Percentiles rank a stretch among this genome's conserved stretches.
These are phyloP conservation scores for Hetaerina americana DNA, from an alignment of 1,140 invertebrate genomes.

Conservation along the genomic window DNA sequence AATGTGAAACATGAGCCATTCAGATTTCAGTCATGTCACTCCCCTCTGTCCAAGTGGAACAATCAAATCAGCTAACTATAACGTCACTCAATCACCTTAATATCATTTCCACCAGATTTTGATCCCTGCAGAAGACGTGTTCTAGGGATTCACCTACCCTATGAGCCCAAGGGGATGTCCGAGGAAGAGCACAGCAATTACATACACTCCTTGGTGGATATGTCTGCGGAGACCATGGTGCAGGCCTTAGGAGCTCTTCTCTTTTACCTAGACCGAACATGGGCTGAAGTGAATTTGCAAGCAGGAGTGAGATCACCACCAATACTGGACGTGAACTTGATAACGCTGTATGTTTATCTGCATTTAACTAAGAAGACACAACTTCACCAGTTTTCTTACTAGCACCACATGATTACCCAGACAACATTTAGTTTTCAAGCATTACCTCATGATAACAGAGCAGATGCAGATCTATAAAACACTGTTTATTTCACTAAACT, in stretches of 20 bases:
- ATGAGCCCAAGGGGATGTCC: slow-evolving; percentile 39
- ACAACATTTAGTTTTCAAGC: too few relatives aligned
- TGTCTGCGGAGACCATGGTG: slow-evolving; percentile 47
- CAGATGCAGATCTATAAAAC: too few relatives aligned
- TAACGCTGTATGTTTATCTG: slow-evolving; percentile 53
- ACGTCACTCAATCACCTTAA: too few relatives aligned
- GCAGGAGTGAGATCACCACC: slow-evolving; percentile 32
- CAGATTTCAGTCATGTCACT: too few relatives aligned
- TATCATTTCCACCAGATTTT: slow-evolving; percentile 34
- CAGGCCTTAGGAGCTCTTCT: slow-evolving; percentile 59
- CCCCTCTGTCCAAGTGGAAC: too few relatives aligned
- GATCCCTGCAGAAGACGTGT: slow-evolving; percentile 48
- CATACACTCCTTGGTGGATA: slow-evolving; percentile 52
- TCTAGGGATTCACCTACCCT: slow-evolving; percentile 40
- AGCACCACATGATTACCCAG: too few relatives aligned
- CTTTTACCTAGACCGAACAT: slow-evolving; percentile 56
- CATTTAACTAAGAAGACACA: too few relatives aligned
- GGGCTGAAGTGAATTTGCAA: slow-evolving; percentile 43
- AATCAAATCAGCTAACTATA: too few relatives aligned
- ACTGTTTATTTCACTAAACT: too few relatives aligned
- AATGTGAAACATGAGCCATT: too few relatives aligned
- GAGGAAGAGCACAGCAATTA: slow-evolving; percentile 46
- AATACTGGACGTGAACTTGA: slow-evolving; percentile 43
- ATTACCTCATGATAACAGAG: too few relatives aligned
- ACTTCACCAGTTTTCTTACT: too few relatives aligned